Evolutionary conservation across 2,113 vertebrate genomes (phyloP), one percentile per base, ranked within the genome.

Genomic region (Balaeniceps rex): DNA sequence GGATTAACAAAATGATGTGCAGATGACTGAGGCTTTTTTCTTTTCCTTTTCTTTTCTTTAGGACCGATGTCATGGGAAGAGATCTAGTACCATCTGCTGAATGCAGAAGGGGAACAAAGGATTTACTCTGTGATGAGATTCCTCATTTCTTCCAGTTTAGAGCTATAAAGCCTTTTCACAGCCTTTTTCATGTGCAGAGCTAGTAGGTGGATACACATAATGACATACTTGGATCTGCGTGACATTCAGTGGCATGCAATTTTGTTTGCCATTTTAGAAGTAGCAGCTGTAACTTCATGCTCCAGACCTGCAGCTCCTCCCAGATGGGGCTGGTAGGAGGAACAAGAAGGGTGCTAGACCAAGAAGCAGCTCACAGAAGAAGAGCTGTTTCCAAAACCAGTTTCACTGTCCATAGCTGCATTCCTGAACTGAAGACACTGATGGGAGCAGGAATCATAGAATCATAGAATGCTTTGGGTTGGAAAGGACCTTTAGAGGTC

Each of bases 41-140:
- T 40, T 65, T 46, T 34, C 11, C 23, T 81, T 66, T 76, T 34
- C 16, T 60, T 74, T 83, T 29, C 36, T 82, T 72, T 31, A 38
- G 12, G 33, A 24, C 12, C 0, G 0, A 4, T 24, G 38, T 58
- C 24, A 72, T 36, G 5, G 40, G 31, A 76, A 83, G 68, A 54
- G 19, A 64, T 76, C 44, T 60, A 60, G n/a, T 55, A 76, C 38
- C n/a, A 72, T 22, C 78, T 74, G 77, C 47, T 76, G 74, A 93
- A 81, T 22, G 31, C 17, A 58, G 23, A 70, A 65, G 25, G 26
- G 17, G 28, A 65, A n/a, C 28, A 61, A 88, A 76, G 21, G n/a
- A 55, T 55, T 87, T 54, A 9, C 4, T 47, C 46, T 33, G 22
- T 31, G 36, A 25, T 10, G 29, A 82, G 49, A 80, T 28, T 88